Percentiles rank a stretch among this genome's conserved stretches.
Evolutionary conservation across 2,888 invertebrate genomes (phyloP).

Genomic region (Eupithecia tripunctaria): DNA sequence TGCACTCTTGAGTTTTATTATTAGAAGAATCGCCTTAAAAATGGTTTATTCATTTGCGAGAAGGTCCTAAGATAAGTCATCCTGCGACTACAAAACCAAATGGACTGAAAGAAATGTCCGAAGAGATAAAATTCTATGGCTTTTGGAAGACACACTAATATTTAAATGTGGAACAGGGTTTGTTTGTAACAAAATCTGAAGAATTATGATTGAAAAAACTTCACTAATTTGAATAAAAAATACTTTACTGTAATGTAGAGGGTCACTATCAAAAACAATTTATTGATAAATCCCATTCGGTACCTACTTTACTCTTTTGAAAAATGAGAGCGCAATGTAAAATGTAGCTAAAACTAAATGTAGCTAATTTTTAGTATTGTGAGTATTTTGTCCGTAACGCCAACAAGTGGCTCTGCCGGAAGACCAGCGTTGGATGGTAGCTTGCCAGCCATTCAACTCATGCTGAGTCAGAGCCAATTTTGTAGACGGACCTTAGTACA

Average conservation of each 20-base stretch:
- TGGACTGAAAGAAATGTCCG: constrained; percentile 38
- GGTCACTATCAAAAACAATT: too few relatives aligned
- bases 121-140: constrained; percentile 27
- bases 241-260: background rate
- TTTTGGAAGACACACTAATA: constrained; percentile 6
- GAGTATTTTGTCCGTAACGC: too few relatives aligned
- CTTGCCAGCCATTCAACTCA: too few relatives aligned
- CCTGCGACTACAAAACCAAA: constrained; percentile 41
- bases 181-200: background rate
- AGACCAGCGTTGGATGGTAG: too few relatives aligned
- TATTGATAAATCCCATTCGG: too few relatives aligned
- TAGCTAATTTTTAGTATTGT: too few relatives aligned
- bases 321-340: too few relatives aligned
- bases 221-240: background rate
- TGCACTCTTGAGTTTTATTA: constrained; percentile 8
- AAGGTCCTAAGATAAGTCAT: constrained; percentile 31
- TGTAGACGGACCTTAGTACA: too few relatives aligned
- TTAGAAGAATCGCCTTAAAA: constrained; percentile 9
- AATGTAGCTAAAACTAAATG: too few relatives aligned
- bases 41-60: constrained; percentile 12
- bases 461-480: too few relatives aligned
- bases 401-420: too few relatives aligned
- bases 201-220: background rate
- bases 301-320: too few relatives aligned
- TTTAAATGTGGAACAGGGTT: background rate